Conservation (phyloP, 1,140 invertebrate genomes). For the Hylaeus anthracinus region DNA sequence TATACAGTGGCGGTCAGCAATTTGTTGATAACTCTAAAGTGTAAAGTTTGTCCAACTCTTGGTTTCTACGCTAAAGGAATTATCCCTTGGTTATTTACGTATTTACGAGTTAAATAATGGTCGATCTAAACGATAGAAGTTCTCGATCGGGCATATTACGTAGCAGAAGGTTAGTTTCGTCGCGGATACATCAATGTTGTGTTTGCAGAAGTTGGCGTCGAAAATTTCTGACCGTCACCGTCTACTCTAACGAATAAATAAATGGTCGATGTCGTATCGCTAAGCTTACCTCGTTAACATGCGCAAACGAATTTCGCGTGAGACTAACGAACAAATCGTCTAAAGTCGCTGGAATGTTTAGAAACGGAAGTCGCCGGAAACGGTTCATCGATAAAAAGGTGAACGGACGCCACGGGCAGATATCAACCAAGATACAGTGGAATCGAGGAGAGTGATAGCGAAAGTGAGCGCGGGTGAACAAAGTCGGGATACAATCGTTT, state of each 20-base stretch:
- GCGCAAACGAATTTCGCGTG: conserved; percentile 2
- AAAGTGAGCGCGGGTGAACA: conserved; percentile 52
- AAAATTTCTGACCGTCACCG: conserved; percentile 19
- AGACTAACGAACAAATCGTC: neutral
- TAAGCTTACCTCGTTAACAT: conserved; percentile 44
- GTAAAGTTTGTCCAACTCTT: neutral
- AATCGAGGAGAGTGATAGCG: conserved; percentile 49
- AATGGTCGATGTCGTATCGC: conserved; percentile 40
- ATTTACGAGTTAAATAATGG: too few species aligned
- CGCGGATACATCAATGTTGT: too few species aligned
- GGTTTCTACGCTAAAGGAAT: neutral
- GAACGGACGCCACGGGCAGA: conserved; percentile 34
- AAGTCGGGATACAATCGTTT: conserved; percentile 68
- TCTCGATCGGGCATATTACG: too few species aligned
- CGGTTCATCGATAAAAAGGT: conserved; percentile 49
- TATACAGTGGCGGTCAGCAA: conserved; percentile 23
- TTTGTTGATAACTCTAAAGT: neutral
- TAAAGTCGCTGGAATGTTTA: conserved; percentile 51
- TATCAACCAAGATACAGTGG: conserved; percentile 29
- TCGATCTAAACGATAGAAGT: too few species aligned
- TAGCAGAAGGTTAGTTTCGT: too few species aligned
- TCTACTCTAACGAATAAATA: conserved; percentile 32
- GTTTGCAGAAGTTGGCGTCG: too few species aligned
- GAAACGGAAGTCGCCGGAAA: conserved; percentile 55
- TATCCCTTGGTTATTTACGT: too few species aligned